Evolutionary conservation across 2,797 vertebrate genomes (phyloP).

Genomic region (Urosaurus nigricauda): DNA sequence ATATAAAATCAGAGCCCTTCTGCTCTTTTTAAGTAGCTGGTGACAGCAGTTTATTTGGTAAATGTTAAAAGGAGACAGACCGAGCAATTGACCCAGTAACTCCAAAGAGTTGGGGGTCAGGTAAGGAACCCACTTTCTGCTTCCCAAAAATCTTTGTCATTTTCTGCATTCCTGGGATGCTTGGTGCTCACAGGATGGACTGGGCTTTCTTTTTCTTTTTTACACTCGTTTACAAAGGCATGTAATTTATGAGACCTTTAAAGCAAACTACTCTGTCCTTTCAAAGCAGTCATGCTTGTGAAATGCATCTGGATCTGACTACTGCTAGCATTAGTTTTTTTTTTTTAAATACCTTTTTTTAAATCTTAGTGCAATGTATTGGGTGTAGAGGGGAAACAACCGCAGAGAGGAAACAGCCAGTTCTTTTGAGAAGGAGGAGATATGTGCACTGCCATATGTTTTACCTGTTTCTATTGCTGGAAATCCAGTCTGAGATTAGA

Average conservation of each 20-base stretch:
- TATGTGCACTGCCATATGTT: neutral
- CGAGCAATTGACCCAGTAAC: neutral
- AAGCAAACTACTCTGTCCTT: neutral
- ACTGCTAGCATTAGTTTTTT: neutral
- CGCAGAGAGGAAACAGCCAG: neutral
- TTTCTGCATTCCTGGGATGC: too few relatives aligned
- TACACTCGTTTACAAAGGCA: neutral
- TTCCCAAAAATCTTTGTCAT: too few relatives aligned
- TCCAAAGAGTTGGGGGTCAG: neutral
- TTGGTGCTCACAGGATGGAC: too few relatives aligned
- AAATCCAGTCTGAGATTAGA: conserved; percentile 98
- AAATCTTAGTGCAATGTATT: neutral
- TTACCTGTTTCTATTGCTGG: conserved; percentile 97
- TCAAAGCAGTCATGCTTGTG: neutral
- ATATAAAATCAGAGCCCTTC: neutral
- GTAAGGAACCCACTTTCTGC: neutral
- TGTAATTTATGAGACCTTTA: neutral
- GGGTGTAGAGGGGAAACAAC: fast-evolving
- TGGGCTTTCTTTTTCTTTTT: neutral
- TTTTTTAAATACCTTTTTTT: neutral
- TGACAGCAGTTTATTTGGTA: neutral
- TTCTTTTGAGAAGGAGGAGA: neutral
- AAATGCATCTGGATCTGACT: neutral
- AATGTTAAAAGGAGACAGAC: neutral
- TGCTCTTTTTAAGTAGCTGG: neutral